A percentile compares a stretch with the other conserved stretches of the same genome.
Conservation (phyloP, 2,797 vertebrate genomes). For the Neosalanx taihuensis region DNA sequence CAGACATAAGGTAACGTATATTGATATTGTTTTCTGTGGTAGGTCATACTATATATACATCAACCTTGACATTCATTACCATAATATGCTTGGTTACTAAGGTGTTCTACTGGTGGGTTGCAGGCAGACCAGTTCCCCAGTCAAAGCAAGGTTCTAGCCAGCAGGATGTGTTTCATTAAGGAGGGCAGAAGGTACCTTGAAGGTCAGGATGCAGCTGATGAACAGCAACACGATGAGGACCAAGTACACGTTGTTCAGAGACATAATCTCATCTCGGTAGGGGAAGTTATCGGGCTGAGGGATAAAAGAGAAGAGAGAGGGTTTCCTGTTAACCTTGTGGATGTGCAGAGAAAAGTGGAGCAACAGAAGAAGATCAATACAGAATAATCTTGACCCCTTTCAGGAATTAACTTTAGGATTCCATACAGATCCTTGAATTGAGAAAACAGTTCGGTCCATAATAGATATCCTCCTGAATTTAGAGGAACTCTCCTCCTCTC, state of each 20-base stretch:
- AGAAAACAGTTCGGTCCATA: no score
- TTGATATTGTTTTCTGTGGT: not conserved
- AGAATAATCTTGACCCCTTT: no score
- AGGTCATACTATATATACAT: not conserved
- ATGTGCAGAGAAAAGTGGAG: not conserved
- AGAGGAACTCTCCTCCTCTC: slow-evolving; percentile 28
- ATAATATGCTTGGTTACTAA: no score
- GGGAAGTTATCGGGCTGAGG: slow-evolving; percentile 88
- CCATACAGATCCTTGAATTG: no score
- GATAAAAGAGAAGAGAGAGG: not conserved
- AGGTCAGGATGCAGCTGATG: slow-evolving; percentile 86
- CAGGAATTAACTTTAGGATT: no score
- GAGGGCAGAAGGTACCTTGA: slow-evolving; percentile 78
- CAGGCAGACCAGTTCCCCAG: not conserved
- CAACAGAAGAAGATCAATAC: not conserved
- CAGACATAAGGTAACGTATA: not conserved
- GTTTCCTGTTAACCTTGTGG: not conserved
- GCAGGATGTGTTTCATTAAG: not conserved
- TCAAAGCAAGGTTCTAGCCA: not conserved
- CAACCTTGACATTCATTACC: slow-evolving; percentile 81
- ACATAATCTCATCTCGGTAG: slow-evolving; percentile 90
- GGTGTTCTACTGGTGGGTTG: not conserved
- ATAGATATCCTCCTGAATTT: not conserved
- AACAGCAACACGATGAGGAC: slow-evolving; percentile 89
- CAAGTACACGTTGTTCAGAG: slow-evolving; percentile 87